Evolutionary conservation across 2,888 invertebrate genomes (phyloP).

Genomic region (Onchidella celtica): DNA sequence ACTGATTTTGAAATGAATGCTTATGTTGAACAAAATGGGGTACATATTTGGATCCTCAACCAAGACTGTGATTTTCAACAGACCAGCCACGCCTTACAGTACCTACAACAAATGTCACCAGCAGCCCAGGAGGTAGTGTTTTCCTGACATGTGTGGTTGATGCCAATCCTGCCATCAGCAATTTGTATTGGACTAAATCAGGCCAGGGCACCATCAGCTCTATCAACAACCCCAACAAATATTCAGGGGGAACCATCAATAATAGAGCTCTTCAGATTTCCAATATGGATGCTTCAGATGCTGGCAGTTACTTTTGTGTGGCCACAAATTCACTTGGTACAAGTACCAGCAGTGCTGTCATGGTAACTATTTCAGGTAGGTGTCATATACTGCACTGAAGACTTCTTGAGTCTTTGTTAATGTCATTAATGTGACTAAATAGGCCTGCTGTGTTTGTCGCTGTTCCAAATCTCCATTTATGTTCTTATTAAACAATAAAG

Average conservation of each 20-base stretch:
- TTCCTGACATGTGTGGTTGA: not conserved
- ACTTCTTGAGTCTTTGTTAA: too few species aligned
- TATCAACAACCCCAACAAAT: slow-evolving; percentile 16
- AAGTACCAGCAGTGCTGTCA: not conserved
- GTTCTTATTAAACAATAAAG: too few species aligned
- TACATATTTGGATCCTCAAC: too few species aligned
- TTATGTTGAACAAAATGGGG: too few species aligned
- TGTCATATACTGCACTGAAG: too few species aligned
- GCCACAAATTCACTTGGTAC: slow-evolving; percentile 11
- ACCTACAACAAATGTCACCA: not conserved
- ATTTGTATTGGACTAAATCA: slow-evolving; percentile 1
- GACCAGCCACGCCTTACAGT: not conserved
- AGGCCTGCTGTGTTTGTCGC: too few species aligned
- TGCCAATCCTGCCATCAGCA: not conserved
- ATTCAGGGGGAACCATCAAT: slow-evolving; percentile 4
- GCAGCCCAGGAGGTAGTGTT: not conserved
- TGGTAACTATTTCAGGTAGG: not conserved
- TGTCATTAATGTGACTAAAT: too few species aligned
- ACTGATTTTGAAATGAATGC: too few species aligned
- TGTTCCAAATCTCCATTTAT: too few species aligned
- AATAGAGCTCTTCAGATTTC: not conserved
- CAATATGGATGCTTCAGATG: not conserved
- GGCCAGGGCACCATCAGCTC: slow-evolving; percentile 6
- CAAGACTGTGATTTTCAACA: not conserved
- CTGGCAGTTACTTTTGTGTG: slow-evolving; percentile 20